Evolutionary conservation across 2,888 invertebrate genomes (phyloP).

Genomic region (Scotopteryx bipunctaria): DNA sequence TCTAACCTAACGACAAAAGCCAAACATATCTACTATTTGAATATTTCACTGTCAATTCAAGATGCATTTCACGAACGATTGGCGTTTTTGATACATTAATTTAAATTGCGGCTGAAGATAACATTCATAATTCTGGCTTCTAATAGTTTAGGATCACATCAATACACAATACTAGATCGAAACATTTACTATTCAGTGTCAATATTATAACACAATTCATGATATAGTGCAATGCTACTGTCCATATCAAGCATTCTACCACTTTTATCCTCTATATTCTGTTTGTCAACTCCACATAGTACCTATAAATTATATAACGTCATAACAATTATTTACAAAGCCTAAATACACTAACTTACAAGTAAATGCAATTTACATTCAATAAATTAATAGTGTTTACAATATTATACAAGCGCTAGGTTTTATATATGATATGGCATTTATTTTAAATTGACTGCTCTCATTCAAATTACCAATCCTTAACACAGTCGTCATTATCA

Average conservation of each 20-base stretch:
- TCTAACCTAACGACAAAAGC: slow-evolving; percentile 81
- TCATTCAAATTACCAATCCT: slow-evolving; percentile 30
- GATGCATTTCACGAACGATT: slow-evolving; percentile 30
- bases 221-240: slow-evolving; percentile 72
- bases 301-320: slow-evolving; percentile 84
- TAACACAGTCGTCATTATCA: slow-evolving; percentile 30
- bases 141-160: slow-evolving; percentile 60
- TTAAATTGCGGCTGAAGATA: slow-evolving; percentile 26
- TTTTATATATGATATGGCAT: slow-evolving; percentile 80
- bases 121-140: slow-evolving; percentile 38
- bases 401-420: slow-evolving; percentile 81
- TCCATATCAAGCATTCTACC: slow-evolving; percentile 62
- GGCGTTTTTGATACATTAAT: slow-evolving; percentile 25
- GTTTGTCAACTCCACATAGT: slow-evolving; percentile 67
- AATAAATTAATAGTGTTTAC: slow-evolving; percentile 82
- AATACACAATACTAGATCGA: slow-evolving; percentile 75
- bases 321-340: slow-evolving; percentile 84
- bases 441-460: slow-evolving; percentile 71
- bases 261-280: slow-evolving; percentile 69
- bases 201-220: slow-evolving; percentile 62
- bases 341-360: slow-evolving; percentile 80
- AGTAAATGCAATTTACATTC: slow-evolving; percentile 81
- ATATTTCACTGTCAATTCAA: slow-evolving; percentile 53
- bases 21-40: slow-evolving; percentile 70
- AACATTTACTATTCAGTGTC: slow-evolving; percentile 73